Conservation (phyloP, 92 coral and sea anemone genomes). For the Zoanthus gigantus region DNA sequence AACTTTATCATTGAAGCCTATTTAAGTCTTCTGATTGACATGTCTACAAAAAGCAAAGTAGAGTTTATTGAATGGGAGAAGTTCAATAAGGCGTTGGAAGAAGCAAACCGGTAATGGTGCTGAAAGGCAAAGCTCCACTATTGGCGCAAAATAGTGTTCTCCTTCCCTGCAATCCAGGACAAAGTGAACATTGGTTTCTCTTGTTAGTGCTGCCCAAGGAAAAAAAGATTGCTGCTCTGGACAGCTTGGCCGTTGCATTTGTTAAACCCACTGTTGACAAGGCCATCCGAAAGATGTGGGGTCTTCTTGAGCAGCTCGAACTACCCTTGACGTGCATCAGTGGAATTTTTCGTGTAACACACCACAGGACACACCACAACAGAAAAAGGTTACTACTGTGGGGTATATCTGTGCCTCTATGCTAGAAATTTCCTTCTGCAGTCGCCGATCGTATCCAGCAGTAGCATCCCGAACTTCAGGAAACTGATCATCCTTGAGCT, state of each 20-base stretch:
- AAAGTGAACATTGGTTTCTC: constrained; percentile 66
- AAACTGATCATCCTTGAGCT: constrained; percentile 60
- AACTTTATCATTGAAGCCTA: constrained; percentile 71
- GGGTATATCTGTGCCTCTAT: constrained; percentile 58
- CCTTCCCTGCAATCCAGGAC: constrained; percentile 64
- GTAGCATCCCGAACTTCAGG: constrained; percentile 42
- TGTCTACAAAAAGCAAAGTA: constrained; percentile 31
- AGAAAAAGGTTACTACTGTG: constrained; percentile 65
- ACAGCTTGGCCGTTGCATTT: constrained; percentile 49
- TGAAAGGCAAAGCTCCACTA: constrained; percentile 45
- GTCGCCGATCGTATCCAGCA: constrained; percentile 39
- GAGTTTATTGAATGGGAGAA: constrained; percentile 54
- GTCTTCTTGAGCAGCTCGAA: constrained; percentile 48
- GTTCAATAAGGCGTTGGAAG: constrained; percentile 46
- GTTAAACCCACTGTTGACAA: constrained; percentile 54
- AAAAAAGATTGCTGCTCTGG: constrained; percentile 51
- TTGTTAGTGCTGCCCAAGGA: constrained; percentile 59
- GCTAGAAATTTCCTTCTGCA: constrained; percentile 39
- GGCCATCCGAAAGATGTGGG: constrained; percentile 57
- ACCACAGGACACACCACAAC: constrained; percentile 57
- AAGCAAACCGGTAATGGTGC: constrained; percentile 46
- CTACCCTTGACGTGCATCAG: constrained; percentile 38
- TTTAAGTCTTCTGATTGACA: constrained; percentile 25
- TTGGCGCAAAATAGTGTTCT: constrained; percentile 55
- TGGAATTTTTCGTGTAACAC: constrained; percentile 47